Base-by-base conservation (phyloP, 2,797 vertebrate genomes). In the Anolis apletophallus region DNA sequence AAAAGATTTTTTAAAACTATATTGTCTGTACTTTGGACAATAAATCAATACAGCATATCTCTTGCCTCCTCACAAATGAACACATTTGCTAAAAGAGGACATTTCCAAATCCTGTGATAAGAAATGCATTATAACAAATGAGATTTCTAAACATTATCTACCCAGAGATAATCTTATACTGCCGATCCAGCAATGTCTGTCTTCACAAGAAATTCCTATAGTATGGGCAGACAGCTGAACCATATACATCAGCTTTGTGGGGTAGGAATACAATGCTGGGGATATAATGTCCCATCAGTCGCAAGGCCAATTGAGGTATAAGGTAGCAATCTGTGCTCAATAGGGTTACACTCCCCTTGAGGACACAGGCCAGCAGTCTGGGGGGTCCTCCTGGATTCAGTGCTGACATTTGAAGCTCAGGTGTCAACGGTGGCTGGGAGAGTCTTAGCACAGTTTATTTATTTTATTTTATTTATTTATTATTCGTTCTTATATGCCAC, bases 1-100 rank as follows among this genome's bases (percentile, higher is more conserved):
- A 87, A 89, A 87, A 89, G n/a, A 2, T 83, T 89, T 88, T 85
- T 81, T 57, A 80, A 34, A 13, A 12, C 50, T 68, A 8, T 69
- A 55, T 73, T 55, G n/a, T 73, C 36, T 85, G 88, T 84, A 84
- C 78, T 88, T 72, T 36, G 84, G 85, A 81, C 83, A 50, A 69
- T 79, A 91, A 91, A 76, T 82, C 11, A 76, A 71, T 3, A 68
- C 8, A 88, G 54, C 50, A 88, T 92, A 54, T 3, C 11, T 64
- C 81, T 81, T 86, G 86, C 13, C 80, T 55, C 61, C 67, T 29
- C 6, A 29, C 57, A 64, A 78, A 73, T 73, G 3, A 78, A 87
- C 55, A 84, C 69, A n/a, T 72, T 87, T 83, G 81, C 46, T 73
- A 83, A 72, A 67, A 61, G n/a, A 26, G 26, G 3, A 54, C 40